Percentiles rank a stretch among this genome's conserved stretches.
phyloP scores from a whole-genome alignment of 2,888 invertebrate species.

The Conus canariensis region DNA sequence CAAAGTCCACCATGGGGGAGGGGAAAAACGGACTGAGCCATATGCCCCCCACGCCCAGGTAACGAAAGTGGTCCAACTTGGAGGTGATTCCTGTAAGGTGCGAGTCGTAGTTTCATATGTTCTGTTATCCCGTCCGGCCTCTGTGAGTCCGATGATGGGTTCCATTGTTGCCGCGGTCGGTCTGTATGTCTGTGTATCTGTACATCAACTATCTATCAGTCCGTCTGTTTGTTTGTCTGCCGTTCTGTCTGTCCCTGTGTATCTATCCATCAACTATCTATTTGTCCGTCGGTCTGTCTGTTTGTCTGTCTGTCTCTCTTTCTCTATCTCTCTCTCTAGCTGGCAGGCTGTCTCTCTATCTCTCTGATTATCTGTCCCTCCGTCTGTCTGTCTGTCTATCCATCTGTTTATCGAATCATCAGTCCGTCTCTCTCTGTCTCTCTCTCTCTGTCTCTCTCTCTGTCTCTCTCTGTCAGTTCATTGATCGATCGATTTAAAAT shows the following conservation, averaged over 20 bases:
- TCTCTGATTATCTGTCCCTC: no score
- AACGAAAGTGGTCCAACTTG: constrained; percentile 82
- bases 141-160: not conserved
- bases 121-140: no score
- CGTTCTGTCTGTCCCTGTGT: no score
- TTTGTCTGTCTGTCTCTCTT: not conserved
- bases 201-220: no score
- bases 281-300: no score
- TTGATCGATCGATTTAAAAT: not conserved
- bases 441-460: not conserved
- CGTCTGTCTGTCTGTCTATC: no score
- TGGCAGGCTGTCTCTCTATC: no score
- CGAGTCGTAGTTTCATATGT: not conserved
- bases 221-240: no score
- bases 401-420: no score
- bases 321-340: no score
- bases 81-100: constrained; percentile 46
- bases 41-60: constrained; percentile 86
- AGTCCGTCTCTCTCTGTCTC: no score
- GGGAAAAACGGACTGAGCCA: constrained; percentile 92
- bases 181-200: not conserved
- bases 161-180: not conserved
- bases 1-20: constrained; percentile 92
- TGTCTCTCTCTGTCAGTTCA: not conserved
- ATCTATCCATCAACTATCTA: no score